phyloP scores from a whole-genome alignment of 1,140 invertebrate genomes.

The Lysiphlebus fabarum region DNA sequence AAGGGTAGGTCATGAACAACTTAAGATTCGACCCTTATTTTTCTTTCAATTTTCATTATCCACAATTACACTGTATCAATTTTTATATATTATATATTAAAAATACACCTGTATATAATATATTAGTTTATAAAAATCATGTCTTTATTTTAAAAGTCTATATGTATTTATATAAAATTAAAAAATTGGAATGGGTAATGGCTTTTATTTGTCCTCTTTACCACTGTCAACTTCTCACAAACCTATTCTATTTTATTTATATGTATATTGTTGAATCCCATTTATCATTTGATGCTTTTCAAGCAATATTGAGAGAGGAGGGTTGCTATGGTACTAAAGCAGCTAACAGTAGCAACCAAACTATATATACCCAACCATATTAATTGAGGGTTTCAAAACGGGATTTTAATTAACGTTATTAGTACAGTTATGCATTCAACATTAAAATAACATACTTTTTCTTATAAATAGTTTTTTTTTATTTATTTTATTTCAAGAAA shows the following conservation, averaged over 20 bases:
- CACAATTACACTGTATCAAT: no score
- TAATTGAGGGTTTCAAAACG: slow-evolving; percentile 47
- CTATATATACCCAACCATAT: slow-evolving; percentile 37
- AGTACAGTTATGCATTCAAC: slow-evolving; percentile 34
- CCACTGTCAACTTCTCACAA: slow-evolving; percentile 26
- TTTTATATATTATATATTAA: no score
- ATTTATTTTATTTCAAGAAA: no score
- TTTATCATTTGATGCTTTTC: slow-evolving; percentile 9
- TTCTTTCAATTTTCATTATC: slow-evolving; percentile 31
- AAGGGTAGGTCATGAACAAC: slow-evolving; percentile 50
- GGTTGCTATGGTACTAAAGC: neutral
- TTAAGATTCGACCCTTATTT: slow-evolving; percentile 44
- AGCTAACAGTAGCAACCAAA: neutral
- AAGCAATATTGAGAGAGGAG: neutral
- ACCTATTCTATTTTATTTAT: slow-evolving; percentile 18
- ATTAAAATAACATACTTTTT: neutral
- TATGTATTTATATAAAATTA: no score
- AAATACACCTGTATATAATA: no score
- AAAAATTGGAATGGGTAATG: slow-evolving; percentile 41
- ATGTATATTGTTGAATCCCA: neutral
- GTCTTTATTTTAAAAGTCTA: no score
- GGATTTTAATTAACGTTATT: slow-evolving; percentile 55
- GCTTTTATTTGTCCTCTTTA: slow-evolving; percentile 48
- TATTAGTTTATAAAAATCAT: no score
- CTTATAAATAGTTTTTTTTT: neutral